Evolutionary conservation across 1,140 invertebrate species (phyloP).

Genomic region (Artemia franciscana): DNA sequence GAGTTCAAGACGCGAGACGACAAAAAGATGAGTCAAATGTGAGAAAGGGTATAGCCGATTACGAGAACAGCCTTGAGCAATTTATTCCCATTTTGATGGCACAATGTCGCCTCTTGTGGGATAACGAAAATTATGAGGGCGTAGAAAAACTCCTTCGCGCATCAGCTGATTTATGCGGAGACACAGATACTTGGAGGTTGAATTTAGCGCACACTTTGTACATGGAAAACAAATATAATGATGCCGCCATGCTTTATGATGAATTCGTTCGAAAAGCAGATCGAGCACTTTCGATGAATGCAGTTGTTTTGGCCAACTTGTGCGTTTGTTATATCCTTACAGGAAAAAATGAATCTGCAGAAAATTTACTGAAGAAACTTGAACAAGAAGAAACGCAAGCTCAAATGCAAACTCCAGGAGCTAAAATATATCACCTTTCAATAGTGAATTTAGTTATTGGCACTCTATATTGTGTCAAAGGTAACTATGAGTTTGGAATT

Average conservation of each 20-base stretch:
- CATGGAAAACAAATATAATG: conserved; percentile 98
- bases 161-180: conserved; percentile 92
- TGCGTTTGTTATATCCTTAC: conserved; percentile 99
- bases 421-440: conserved; percentile 88
- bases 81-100: conserved; percentile 91
- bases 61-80: conserved; percentile 71
- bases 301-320: conserved; percentile 88
- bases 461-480: conserved; percentile 93
- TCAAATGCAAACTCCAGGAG: conserved; percentile 74
- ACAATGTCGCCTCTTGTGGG: conserved; percentile 99
- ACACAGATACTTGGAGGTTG: conserved; percentile 86
- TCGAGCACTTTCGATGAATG: conserved; percentile 74
- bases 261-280: conserved; percentile 43
- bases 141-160: conserved; percentile 86
- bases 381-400: conserved; percentile 91
- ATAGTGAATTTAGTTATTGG: conserved; percentile 98
- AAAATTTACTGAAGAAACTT: conserved; percentile 94
- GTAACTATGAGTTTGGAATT: conserved; percentile 98
- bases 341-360: conserved; percentile 93
- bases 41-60: conserved; percentile 71
- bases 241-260: conserved; percentile 93
- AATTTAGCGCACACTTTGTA: conserved; percentile 97
- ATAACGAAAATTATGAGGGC: conserved; percentile 80
- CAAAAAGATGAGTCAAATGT: conserved; percentile 69
- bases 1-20: conserved; percentile 53